Evolutionary conservation across 2,888 invertebrate species (phyloP).

Genomic region (Chloroclysta siterata): DNA sequence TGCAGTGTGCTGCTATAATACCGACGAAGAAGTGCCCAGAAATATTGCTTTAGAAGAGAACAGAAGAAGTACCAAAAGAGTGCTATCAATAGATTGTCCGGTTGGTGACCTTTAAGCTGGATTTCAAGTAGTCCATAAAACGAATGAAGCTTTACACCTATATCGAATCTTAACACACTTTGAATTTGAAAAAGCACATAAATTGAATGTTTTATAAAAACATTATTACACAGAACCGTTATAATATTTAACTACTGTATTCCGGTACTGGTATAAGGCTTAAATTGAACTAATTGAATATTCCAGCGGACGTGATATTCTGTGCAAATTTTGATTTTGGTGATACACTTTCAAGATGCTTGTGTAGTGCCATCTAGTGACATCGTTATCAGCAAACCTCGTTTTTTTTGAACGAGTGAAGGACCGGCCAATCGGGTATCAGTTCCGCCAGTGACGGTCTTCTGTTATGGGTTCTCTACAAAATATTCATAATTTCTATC

Average conservation of each 20-base stretch:
- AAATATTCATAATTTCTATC: conserved; percentile 68
- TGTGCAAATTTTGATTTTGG: conserved; percentile 66
- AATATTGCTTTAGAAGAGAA: conserved; percentile 61
- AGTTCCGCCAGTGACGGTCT: conserved; percentile 96
- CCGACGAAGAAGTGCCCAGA: conserved; percentile 69
- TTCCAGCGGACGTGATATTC: conserved; percentile 50
- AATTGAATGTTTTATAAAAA: neutral
- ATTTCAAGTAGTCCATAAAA: conserved; percentile 53
- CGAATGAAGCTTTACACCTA: conserved; percentile 40
- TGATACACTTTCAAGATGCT: conserved; percentile 77
- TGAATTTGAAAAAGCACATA: neutral
- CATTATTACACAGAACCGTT: too few relatives aligned
- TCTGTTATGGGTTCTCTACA: conserved; percentile 86
- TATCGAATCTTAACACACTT: conserved; percentile 19
- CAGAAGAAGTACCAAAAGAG: conserved; percentile 57
- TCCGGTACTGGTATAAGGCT: conserved; percentile 14
- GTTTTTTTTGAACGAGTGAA: conserved; percentile 92
- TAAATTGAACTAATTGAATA: conserved; percentile 57
- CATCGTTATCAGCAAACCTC: conserved; percentile 89
- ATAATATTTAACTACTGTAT: neutral
- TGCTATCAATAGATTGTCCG: conserved; percentile 67
- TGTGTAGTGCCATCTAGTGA: conserved; percentile 67
- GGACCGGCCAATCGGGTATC: conserved; percentile 98
- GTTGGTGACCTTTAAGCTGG: conserved; percentile 56
- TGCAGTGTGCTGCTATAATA: conserved; percentile 64